Evolutionary conservation across 2,888 invertebrate genomes (phyloP).

Genomic region (Drosophila emarginata): DNA sequence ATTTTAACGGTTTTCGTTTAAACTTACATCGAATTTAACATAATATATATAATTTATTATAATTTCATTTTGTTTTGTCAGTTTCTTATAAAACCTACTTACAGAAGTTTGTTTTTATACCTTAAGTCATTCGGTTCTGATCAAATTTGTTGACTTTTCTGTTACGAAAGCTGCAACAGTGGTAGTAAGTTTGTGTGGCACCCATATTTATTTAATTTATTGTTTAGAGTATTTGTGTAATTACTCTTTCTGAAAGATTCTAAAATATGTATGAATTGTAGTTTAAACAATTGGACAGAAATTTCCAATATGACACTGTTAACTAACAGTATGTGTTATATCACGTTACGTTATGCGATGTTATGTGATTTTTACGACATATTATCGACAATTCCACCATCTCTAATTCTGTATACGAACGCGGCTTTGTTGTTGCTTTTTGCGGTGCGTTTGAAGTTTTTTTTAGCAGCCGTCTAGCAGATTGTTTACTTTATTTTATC

Average conservation of each 20-base stretch:
- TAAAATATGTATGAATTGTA: too few species aligned
- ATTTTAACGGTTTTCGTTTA: not conserved
- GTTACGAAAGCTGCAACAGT: too few species aligned
- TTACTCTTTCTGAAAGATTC: too few species aligned
- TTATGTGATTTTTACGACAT: not conserved
- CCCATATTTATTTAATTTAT: too few species aligned
- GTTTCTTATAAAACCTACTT: not conserved
- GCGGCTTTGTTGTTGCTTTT: constrained; percentile 57
- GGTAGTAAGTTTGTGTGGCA: too few species aligned
- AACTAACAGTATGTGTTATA: too few species aligned
- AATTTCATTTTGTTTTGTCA: not conserved
- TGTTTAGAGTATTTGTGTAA: too few species aligned
- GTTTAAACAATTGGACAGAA: too few species aligned
- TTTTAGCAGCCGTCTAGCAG: constrained; percentile 46
- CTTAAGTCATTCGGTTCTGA: too few species aligned
- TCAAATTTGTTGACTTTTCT: too few species aligned
- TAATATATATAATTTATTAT: not conserved
- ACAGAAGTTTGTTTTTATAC: not conserved
- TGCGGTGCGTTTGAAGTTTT: constrained; percentile 42
- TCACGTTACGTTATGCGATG: not conserved
- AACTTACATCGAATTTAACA: not conserved
- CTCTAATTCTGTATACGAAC: constrained; percentile 65
- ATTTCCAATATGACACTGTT: too few species aligned
- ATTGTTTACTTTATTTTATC: constrained; percentile 53
- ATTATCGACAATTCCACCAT: constrained; percentile 25